These are phyloP conservation scores for Teleopsis dalmanni DNA, from an alignment of 1,140 invertebrate species.

Conservation along the genomic window DNA sequence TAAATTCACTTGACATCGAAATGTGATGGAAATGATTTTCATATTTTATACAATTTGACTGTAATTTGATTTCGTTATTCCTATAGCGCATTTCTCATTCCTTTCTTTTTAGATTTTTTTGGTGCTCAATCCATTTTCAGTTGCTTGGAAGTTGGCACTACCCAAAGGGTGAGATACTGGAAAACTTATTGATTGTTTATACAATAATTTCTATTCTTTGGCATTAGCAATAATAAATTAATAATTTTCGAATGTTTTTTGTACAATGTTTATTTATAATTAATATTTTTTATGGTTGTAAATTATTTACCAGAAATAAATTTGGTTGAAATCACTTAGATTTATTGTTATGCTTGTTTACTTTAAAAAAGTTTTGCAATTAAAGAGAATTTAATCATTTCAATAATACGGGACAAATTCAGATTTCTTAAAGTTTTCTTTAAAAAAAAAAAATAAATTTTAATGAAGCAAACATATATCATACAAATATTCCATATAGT, in stretches of 20 bases:
- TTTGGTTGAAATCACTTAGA: no score
- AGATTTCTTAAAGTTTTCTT: no score
- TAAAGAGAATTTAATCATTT: no score
- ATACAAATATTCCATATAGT: no score
- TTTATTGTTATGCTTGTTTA: no score
- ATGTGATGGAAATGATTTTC: constrained; percentile 5
- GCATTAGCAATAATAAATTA: constrained; percentile 10
- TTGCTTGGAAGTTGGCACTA: background rate
- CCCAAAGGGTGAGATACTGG: background rate
- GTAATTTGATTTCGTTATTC: background rate
- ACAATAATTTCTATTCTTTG: background rate
- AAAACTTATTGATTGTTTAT: constrained; percentile 3
- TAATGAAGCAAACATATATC: no score
- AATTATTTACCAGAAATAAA: no score
- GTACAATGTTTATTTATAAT: no score
- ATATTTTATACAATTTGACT: background rate
- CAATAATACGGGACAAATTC: no score
- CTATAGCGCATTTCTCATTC: background rate
- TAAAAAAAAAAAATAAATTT: no score
- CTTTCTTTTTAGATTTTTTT: background rate
- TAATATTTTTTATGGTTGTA: no score
- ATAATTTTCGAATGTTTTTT: constrained; percentile 7
- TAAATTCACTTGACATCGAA: constrained; percentile 8
- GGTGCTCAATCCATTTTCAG: background rate
- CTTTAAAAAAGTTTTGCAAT: no score